phyloP scores from a whole-genome alignment of 2,888 invertebrate genomes.

The Fissipunctia ypsillon region DNA sequence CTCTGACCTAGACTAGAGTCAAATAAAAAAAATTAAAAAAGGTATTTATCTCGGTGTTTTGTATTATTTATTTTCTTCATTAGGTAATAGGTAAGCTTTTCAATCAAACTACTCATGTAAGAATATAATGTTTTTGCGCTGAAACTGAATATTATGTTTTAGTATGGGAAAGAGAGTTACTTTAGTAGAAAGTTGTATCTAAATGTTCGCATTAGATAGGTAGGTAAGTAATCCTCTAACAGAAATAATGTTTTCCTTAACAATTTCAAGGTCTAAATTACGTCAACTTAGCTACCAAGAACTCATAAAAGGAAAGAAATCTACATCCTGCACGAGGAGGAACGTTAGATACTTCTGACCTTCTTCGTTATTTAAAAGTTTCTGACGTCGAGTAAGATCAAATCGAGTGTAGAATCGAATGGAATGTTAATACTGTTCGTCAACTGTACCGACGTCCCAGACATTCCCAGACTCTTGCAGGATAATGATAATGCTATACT shows the following conservation, averaged over 20 bases:
- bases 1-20: no score
- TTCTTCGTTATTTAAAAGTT: conserved; percentile 12
- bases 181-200: neutral
- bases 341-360: conserved; percentile 18
- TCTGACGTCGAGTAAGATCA: neutral
- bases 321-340: neutral
- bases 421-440: conserved; percentile 18
- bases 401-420: conserved; percentile 16
- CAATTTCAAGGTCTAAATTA: neutral
- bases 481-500: neutral
- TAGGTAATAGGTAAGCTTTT: neutral
- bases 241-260: neutral
- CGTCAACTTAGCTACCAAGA: neutral
- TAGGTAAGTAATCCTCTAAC: neutral
- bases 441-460: neutral
- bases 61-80: neutral
- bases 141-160: neutral
- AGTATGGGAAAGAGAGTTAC: neutral
- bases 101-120: neutral
- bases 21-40: no score
- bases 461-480: neutral
- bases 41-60: neutral
- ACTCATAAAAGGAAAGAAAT: neutral
- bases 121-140: neutral
- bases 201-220: neutral